Percentiles rank a stretch among this genome's conserved stretches.
Evolutionary conservation across 2,888 invertebrate genomes (phyloP).

Genomic region (Ornithoptera alexandrae): DNA sequence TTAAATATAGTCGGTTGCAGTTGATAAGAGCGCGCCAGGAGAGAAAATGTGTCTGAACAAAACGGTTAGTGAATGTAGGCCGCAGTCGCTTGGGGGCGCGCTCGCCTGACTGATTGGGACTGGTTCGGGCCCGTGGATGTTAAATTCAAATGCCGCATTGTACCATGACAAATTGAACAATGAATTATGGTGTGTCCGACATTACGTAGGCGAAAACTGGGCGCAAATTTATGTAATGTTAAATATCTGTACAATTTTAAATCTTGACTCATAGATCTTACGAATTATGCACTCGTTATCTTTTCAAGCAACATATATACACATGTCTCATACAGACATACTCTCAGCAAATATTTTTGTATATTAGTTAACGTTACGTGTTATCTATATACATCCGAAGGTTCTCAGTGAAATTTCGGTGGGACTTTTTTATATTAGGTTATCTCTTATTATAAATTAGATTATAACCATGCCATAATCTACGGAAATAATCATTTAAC

Average conservation of each 20-base stretch:
- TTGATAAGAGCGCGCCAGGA: constrained; percentile 1
- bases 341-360: too few relatives aligned
- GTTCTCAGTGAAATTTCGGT: too few relatives aligned
- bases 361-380: too few relatives aligned
- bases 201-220: constrained; percentile 15
- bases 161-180: constrained; percentile 25
- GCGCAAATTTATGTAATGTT: constrained; percentile 9
- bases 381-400: too few relatives aligned
- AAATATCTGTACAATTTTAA: constrained; percentile 4
- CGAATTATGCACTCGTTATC: too few relatives aligned
- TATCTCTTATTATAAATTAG: background rate
- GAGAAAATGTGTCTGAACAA: constrained; percentile 4
- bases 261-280: background rate
- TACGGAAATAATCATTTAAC: too few relatives aligned
- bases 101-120: constrained; percentile 16
- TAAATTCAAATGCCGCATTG: constrained; percentile 25
- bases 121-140: constrained; percentile 17
- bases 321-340: too few relatives aligned
- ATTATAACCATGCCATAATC: too few relatives aligned
- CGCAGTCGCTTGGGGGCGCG: constrained; percentile 9
- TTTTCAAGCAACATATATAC: too few relatives aligned
- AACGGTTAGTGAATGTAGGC: constrained; percentile 19
- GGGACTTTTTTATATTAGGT: too few relatives aligned
- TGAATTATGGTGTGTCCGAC: constrained; percentile 19
- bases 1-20: constrained; percentile 1